phyloP scores from a whole-genome alignment of 2,113 vertebrate species.

The Atrichornis clamosus region DNA sequence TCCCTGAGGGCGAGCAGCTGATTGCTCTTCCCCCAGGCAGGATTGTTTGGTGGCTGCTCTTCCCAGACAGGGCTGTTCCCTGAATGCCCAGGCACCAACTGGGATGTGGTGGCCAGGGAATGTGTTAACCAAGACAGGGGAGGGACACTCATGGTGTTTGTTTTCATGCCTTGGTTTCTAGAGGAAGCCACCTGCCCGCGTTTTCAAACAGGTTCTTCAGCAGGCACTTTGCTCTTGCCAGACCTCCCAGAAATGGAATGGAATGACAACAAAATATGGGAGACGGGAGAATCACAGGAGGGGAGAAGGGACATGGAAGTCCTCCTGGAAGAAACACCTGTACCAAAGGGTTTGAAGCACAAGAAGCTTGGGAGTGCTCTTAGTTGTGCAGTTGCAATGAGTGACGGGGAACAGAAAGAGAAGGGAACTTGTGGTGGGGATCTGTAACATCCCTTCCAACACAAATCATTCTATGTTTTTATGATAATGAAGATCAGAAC shows the following conservation, averaged over 20 bases:
- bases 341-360: not conserved
- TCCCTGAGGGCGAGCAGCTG: not conserved
- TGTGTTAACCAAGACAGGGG: not conserved
- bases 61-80: not conserved
- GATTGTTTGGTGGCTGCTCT: not conserved
- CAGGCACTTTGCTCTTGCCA: not conserved
- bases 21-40: not conserved
- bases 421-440: not conserved
- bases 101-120: not conserved
- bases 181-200: not conserved
- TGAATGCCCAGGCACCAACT: not conserved
- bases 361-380: not conserved
- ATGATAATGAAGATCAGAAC: not conserved
- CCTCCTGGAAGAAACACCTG: not conserved
- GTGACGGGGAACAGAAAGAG: not conserved
- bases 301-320: not conserved
- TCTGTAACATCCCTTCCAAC: not conserved
- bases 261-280: not conserved
- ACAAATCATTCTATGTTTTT: not conserved
- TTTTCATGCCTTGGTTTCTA: not conserved
- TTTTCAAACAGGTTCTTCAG: not conserved
- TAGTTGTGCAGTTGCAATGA: not conserved
- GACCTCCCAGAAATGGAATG: not conserved
- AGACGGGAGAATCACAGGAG: not conserved
- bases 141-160: not conserved